phyloP scores from a whole-genome alignment of 2,888 invertebrate species.

The Chouioia cunea region DNA sequence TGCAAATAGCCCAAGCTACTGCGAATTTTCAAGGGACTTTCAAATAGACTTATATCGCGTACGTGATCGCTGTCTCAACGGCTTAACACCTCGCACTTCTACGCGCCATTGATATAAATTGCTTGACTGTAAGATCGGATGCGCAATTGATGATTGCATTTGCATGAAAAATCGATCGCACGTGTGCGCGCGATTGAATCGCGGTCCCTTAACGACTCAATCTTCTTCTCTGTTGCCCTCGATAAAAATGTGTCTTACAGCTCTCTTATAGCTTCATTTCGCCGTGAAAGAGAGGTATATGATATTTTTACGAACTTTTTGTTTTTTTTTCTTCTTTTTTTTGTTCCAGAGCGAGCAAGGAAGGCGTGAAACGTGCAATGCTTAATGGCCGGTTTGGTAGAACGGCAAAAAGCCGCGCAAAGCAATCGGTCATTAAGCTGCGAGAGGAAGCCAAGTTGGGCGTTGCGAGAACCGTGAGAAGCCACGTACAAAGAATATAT shows the following conservation, averaged over 20 bases:
- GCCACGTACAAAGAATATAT: constrained; percentile 13
- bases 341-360: background rate
- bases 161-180: constrained; percentile 39
- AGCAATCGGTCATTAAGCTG: constrained; percentile 25
- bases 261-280: no score
- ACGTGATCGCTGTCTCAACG: constrained; percentile 34
- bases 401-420: background rate
- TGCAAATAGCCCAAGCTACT: constrained; percentile 1
- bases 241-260: no score
- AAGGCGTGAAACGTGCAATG: constrained; percentile 8
- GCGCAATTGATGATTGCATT: constrained; percentile 45
- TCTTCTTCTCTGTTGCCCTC: no score
- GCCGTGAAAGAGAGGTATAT: no score
- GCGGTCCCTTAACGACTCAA: no score
- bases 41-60: constrained; percentile 6
- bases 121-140: background rate
- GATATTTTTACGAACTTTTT: no score
- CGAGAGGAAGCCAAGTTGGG: constrained; percentile 7
- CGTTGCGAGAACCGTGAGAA: constrained; percentile 27
- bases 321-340: background rate
- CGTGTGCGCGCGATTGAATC: constrained; percentile 15
- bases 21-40: no score
- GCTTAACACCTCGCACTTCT: constrained; percentile 28
- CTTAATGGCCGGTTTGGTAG: constrained; percentile 5
- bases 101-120: constrained; percentile 38